These are phyloP conservation scores for Dryocosmus kuriphilus DNA, from an alignment of 2,888 invertebrate species.

Conservation along the genomic window DNA sequence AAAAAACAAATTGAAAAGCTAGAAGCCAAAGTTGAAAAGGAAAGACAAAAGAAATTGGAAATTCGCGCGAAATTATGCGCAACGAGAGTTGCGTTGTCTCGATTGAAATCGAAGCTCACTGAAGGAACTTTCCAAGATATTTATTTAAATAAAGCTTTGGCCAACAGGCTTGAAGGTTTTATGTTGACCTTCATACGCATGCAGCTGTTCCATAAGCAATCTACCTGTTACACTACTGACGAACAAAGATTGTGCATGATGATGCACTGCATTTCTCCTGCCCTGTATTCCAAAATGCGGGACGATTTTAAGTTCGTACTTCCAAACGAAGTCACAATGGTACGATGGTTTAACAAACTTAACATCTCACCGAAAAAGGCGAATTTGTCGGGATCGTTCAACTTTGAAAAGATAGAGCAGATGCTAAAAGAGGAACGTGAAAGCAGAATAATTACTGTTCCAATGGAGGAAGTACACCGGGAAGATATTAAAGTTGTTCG, in stretches of 20 bases:
- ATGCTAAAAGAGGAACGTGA: background rate
- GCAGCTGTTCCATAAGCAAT: constrained; percentile 30
- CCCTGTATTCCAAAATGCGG: constrained; percentile 29
- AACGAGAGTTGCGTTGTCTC: constrained; percentile 30
- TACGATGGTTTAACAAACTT: constrained; percentile 32
- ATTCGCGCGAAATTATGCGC: constrained; percentile 22
- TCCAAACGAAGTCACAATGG: constrained; percentile 29
- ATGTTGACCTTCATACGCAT: constrained; percentile 26
- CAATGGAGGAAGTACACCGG: background rate
- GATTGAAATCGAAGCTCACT: constrained; percentile 9
- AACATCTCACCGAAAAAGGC: constrained; percentile 17
- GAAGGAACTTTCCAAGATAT: constrained; percentile 35
- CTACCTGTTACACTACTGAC: constrained; percentile 24
- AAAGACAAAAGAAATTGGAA: constrained; percentile 21
- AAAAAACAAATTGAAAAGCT: constrained; percentile 27
- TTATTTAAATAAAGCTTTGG: constrained; percentile 27
- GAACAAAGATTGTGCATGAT: constrained; percentile 34
- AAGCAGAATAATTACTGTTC: background rate
- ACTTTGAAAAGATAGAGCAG: constrained; percentile 5
- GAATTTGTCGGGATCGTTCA: background rate
- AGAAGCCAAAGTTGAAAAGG: constrained; percentile 18
- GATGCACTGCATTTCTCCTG: constrained; percentile 34
- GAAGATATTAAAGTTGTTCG: background rate
- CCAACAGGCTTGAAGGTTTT: constrained; percentile 9
- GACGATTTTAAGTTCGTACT: constrained; percentile 31